Base-by-base conservation (phyloP, 2,888 invertebrate species). In the Carabus problematicus region DNA sequence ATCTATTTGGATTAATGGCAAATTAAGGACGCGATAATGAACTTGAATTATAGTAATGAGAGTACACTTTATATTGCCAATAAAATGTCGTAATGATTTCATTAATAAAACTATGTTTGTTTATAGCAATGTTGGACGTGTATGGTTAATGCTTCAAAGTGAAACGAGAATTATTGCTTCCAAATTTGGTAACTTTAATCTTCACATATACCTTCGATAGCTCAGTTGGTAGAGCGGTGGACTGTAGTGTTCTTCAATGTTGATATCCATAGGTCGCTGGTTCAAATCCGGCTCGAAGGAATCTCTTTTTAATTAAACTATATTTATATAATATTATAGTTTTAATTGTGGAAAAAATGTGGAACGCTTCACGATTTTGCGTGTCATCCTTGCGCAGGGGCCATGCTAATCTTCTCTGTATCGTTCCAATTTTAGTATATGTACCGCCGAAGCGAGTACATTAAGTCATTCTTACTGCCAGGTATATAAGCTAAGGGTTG, bases 351-450 rank as follows among this genome's bases (percentile, higher is more conserved):
- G 29, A 87, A 87, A 87, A 85, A 88, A 87, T 89, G 88, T 89
- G 89, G 89, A 89, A 91, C 91, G 91, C 91, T 91, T 91, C 91
- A 91, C 91, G 91, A 92, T 91, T 92, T 92, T 92, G 91, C 91
- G 91, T 91, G 91, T 92, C 91, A 92, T 92, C 91, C 91, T 92
- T 92, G 91, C 91, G 91, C 91, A 92, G 91, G 90, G 91, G 91
- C 91, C 91, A 92, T 91, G 91, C 91, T 92, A 91, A 92, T 92
- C 91, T 92, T 92, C 91, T 92, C 91, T 92, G 91, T 92, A 91
- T 91, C 91, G 91, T 91, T 91, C 91, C 91, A 91, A 91, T 91
- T 91, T 91, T 91, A 91, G 90, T 89, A 88, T 88, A 89, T 89
- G 88, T 89, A 89, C 88, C 88, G 88, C 88, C 88, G 88, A 89